Base-by-base conservation (phyloP, 2,888 invertebrate genomes). In the Gastracanthus pulcherrimus region DNA sequence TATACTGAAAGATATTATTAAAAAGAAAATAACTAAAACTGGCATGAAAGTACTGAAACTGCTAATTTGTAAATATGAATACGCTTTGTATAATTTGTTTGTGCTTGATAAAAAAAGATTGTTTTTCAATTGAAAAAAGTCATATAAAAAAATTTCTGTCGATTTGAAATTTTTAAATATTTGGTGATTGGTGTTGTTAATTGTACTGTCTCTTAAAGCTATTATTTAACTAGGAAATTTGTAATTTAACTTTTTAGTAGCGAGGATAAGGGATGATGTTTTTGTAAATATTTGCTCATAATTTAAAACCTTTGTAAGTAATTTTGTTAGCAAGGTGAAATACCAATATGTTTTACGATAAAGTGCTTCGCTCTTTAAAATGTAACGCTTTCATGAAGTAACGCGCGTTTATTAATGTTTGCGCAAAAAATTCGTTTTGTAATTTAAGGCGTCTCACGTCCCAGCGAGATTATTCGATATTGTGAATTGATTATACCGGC, bases 251-350 rank as follows among this genome's bases (percentile, higher is more conserved):
- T 71, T 41, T 26, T 16, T 66, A 76, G 29, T 75, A 34, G 31
- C 29, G 55, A 58, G 11, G 23, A 60, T 62, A 38, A 64, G 16
- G 38, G 11, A 55, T 13, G 60, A 58, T 45, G 38, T 26, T 60
- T 82, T 76, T 82, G 82, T 82, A 82, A 76, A 82, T 82, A 82
- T 64, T 82, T 67, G 36, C 36, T 80, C 9, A 26, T 76, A 66
- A 79, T 78, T 71, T 76, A 78, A 81, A 75, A 77, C 58, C 75
- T 66, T 76, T 82, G 45, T 79, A 82, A 76, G 48, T 76, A n/a
- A 58, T 64, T 82, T 41, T 76, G 19, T 76, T 76, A 45, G n/a
- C 36, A 67, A 78, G 19, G 31, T 41, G 62, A 70, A 78, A 79
- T 31, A 79, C 70, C 70, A 66, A 75, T 45, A 55, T 71, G 48